Evolutionary conservation across 2,888 invertebrate genomes (phyloP).

Genomic region (Spilosoma lubricipeda): DNA sequence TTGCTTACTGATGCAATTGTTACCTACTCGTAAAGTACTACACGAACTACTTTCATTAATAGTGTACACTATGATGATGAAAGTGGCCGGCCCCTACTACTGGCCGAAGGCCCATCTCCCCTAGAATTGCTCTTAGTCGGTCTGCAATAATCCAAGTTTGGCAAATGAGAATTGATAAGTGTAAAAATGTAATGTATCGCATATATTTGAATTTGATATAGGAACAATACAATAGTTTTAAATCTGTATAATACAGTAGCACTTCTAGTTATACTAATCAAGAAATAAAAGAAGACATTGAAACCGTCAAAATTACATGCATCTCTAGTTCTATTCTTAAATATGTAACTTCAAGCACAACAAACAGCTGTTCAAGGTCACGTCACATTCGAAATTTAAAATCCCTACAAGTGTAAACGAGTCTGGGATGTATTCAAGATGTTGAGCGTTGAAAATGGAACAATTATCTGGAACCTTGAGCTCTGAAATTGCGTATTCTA

Average conservation of each 20-base stretch:
- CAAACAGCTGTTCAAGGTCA: constrained; percentile 13
- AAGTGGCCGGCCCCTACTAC: too few species aligned
- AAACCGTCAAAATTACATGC: neutral
- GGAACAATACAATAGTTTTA: neutral
- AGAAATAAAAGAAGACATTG: neutral
- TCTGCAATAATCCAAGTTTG: too few species aligned
- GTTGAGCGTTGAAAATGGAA: constrained; percentile 56
- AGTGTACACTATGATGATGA: too few species aligned
- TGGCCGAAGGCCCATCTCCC: too few species aligned
- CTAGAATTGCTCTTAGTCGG: too few species aligned
- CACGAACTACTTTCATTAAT: too few species aligned
- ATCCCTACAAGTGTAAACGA: constrained; percentile 1
- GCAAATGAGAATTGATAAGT: too few species aligned
- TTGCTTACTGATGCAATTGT: too few species aligned
- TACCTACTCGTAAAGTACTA: too few species aligned
- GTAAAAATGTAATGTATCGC: too few species aligned
- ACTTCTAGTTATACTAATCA: neutral
- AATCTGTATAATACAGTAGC: neutral
- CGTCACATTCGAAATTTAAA: constrained; percentile 12
- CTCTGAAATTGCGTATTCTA: constrained; percentile 59
- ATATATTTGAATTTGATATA: too few species aligned
- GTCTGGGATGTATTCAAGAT: constrained; percentile 42
- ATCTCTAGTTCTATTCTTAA: neutral
- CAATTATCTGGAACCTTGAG: constrained; percentile 64
- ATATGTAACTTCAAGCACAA: neutral